Conservation (phyloP, 2,113 vertebrate genomes). For the Pluvianellus socialis region DNA sequence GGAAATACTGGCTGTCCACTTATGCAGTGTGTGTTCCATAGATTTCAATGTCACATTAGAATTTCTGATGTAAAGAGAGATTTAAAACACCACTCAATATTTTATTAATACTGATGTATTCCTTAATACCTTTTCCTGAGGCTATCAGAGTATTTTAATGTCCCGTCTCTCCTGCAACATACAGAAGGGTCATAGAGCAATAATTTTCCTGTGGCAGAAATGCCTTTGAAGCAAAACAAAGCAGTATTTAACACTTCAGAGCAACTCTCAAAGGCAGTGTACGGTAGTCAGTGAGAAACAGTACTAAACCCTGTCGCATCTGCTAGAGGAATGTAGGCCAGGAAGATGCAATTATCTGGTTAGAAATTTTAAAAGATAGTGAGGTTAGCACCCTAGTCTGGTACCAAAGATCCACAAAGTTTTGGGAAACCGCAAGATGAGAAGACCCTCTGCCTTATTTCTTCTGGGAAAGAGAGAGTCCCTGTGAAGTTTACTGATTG, state of each 20-base stretch:
- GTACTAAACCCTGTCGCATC: neutral
- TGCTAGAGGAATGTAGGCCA: neutral
- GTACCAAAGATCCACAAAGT: neutral
- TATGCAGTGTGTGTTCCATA: neutral
- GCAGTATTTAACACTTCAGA: constrained; percentile 29
- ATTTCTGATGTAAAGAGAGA: neutral
- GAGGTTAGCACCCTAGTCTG: neutral
- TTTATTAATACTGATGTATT: neutral
- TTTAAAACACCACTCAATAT: neutral
- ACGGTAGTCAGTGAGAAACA: neutral
- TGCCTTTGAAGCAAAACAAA: constrained; percentile 31
- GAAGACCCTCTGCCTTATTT: neutral
- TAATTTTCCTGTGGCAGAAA: neutral
- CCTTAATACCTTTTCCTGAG: neutral
- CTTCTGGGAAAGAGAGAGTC: neutral
- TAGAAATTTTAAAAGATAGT: neutral
- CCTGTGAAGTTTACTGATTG: neutral
- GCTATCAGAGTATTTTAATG: constrained; percentile 12
- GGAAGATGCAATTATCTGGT: neutral
- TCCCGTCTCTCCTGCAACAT: neutral
- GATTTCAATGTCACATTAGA: neutral
- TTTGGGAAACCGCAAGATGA: constrained; percentile 8
- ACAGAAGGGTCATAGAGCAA: neutral
- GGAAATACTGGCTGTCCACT: neutral
- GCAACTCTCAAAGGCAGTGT: neutral